Base-by-base conservation (phyloP, 1,140 invertebrate species). In the Diachasma alloeum region DNA sequence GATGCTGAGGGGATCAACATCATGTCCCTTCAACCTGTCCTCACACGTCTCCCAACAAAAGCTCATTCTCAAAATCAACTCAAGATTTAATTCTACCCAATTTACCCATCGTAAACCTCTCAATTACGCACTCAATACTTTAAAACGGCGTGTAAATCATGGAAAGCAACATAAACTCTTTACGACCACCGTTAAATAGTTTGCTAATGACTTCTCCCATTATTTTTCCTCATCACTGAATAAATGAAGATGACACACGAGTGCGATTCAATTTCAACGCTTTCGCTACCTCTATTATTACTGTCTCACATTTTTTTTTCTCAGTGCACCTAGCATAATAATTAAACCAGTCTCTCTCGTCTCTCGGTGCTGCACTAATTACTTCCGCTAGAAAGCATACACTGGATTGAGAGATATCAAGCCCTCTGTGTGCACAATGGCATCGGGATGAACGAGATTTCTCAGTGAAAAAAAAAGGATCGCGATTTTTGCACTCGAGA, bases 371-470 rank as follows among this genome's bases (percentile, higher is more conserved):
- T 81, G 81, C 80, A 59, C 74, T 85, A 85, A 85, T 85, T 83
- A 82, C 80, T 85, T 85, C 83, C 83, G 81, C 79, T 83, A 81
- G 82, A 83, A 84, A 85, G 82, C 81, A 76, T n/a, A 31, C 22
- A 66, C 31, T 66, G 4, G n/a, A 66, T 53, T 48, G 46, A 69
- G 17, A 44, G 8, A 39, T 17, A n/a, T 15, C 31, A 2, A 42
- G 6, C 31, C 1, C 6, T 31, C 31, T 2, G 31, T 31, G 31
- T 4, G 10, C 8, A 31, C 22, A 66, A 66, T 31, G 15, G 6
- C 11, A 66, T 31, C 4, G 13, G n/a, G n/a, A n/a, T 6, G 31
- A 31, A 6, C n/a, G 37, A 37, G 19, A 39, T 42, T 72, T 53
- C 5, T 72, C 6, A 53, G 8, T 8, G n/a, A 37, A 42, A 69